phyloP scores from a whole-genome alignment of 2,888 invertebrate species.

The Latheticus oryzae region DNA sequence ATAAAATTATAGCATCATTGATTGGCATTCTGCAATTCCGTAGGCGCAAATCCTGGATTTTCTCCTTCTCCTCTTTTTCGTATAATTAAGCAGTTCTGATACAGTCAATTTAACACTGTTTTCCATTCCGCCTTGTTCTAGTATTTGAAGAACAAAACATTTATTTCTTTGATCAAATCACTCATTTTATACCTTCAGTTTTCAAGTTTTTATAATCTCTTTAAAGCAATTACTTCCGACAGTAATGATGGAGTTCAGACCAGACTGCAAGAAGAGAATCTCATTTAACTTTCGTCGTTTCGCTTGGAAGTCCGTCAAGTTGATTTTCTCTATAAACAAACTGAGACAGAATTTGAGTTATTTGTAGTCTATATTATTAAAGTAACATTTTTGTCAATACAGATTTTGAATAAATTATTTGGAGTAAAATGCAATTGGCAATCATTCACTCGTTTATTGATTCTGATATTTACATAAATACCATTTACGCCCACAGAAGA shows the following conservation, averaged over 20 bases:
- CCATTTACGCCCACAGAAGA: too few species aligned
- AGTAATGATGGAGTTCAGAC: too few species aligned
- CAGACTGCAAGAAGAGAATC: slow-evolving; percentile 4
- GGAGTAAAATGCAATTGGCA: too few species aligned
- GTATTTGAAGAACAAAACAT: neutral
- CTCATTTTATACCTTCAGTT: slow-evolving; percentile 8
- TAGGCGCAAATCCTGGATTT: slow-evolving; percentile 4
- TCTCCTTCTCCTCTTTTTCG: slow-evolving; percentile 8
- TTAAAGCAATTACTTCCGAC: too few species aligned
- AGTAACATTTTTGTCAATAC: too few species aligned
- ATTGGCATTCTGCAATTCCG: slow-evolving; percentile 11
- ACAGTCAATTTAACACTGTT: slow-evolving; percentile 14
- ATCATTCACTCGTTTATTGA: too few species aligned
- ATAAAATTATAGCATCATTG: slow-evolving; percentile 15
- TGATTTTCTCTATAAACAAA: slow-evolving; percentile 10
- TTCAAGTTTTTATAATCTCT: too few species aligned
- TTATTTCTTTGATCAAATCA: neutral
- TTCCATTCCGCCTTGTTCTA: slow-evolving; percentile 6
- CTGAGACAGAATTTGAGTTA: too few species aligned
- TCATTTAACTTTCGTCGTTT: slow-evolving; percentile 6
- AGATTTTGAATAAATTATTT: too few species aligned
- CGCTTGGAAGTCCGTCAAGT: slow-evolving; percentile 5
- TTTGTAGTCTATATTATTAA: too few species aligned
- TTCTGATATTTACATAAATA: too few species aligned
- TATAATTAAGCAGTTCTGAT: slow-evolving; percentile 16